Evolutionary conservation across 37 sponge, comb jelly and placozoan species (phyloP), one percentile per base, ranked within the genome.

Genomic region (Ephydatia muelleri): DNA sequence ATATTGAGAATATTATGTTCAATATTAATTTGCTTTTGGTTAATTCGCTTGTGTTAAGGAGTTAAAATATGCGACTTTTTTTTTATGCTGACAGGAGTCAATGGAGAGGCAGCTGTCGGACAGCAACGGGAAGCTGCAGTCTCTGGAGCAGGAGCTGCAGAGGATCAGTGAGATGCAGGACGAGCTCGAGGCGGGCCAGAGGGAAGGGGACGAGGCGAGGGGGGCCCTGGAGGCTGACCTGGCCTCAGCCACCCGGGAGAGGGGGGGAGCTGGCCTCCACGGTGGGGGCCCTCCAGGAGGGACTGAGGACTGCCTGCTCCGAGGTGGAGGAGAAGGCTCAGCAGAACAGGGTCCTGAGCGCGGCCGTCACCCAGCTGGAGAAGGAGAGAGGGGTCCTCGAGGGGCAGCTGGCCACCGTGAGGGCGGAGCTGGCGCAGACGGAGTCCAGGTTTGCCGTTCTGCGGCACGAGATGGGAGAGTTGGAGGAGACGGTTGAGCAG

Each of bases 291-390:
- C 48, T 77, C 23, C 78, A 49, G 49, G 16, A 77, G 76, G 76
- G 75, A 66, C 49, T 72, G 38, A 67, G 48, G 21, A 66, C 65
- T 19, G 27, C 57, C n/a, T 48, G 67, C 29, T 29, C 30, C 0
- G 38, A 39, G 76, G 40, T 85, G 81, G 25, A 43, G 74, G 6
- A 43, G 43, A 43, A 43, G 43, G 43, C 43, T 9, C 43, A 43
- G 43, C 43, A 43, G 43, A 43, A 43, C 43, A 43, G 43, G 26
- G 73, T 65, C 28, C 73, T 84, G 38, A 76, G 76, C 39, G 2
- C 31, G 5, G 27, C 76, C 14, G 76, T 76, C 40, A 4, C n/a
- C 39, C 84, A 84, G 84, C 76, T 84, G 65, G 43, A 65, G 31
- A 38, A 33, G 66, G 82, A 80, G 72, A 32, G 49, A 27, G 71